These are phyloP conservation scores for Drosophila mayaguana DNA, from an alignment of 2,888 invertebrate genomes.

Conservation along the genomic window DNA sequence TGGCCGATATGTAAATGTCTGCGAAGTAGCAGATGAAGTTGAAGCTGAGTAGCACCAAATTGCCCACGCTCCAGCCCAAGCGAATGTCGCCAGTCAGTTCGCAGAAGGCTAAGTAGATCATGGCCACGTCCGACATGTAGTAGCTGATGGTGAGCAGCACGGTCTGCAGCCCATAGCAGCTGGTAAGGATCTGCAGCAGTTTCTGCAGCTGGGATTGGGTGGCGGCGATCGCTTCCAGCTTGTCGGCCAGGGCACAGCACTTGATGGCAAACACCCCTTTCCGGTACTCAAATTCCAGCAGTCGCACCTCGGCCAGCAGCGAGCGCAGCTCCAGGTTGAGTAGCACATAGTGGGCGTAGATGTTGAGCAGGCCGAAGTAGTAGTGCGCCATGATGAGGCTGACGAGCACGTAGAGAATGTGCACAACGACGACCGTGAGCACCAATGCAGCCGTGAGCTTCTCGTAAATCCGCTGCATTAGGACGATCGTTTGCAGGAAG, in stretches of 20 bases:
- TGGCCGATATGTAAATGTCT: slow-evolving; percentile 33
- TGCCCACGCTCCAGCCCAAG: neutral
- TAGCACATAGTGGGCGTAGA: slow-evolving; percentile 44
- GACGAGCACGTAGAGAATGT: slow-evolving; percentile 17
- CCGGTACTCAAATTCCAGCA: slow-evolving; percentile 25
- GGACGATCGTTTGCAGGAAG: neutral
- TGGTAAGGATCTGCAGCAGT: neutral
- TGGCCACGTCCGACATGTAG: slow-evolving; percentile 26
- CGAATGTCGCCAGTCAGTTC: slow-evolving; percentile 5
- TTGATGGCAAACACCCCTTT: slow-evolving; percentile 31
- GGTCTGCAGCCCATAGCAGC: slow-evolving; percentile 24
- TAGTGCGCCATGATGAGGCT: slow-evolving; percentile 43
- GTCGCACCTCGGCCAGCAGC: slow-evolving; percentile 14
- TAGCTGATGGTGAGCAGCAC: slow-evolving; percentile 6
- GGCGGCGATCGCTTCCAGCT: slow-evolving; percentile 41
- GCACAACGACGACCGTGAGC: slow-evolving; percentile 1
- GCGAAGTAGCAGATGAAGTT: slow-evolving; percentile 16
- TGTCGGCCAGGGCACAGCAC: slow-evolving; percentile 52
- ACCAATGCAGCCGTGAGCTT: slow-evolving; percentile 2
- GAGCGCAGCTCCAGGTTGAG: slow-evolving; percentile 44
- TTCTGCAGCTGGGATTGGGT: slow-evolving; percentile 30
- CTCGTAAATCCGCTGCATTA: neutral
- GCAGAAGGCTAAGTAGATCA: slow-evolving; percentile 15
- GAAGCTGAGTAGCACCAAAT: neutral
- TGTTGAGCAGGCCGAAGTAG: slow-evolving; percentile 41